Conservation (phyloP, 2,113 vertebrate species). For the Meles meles region DNA sequence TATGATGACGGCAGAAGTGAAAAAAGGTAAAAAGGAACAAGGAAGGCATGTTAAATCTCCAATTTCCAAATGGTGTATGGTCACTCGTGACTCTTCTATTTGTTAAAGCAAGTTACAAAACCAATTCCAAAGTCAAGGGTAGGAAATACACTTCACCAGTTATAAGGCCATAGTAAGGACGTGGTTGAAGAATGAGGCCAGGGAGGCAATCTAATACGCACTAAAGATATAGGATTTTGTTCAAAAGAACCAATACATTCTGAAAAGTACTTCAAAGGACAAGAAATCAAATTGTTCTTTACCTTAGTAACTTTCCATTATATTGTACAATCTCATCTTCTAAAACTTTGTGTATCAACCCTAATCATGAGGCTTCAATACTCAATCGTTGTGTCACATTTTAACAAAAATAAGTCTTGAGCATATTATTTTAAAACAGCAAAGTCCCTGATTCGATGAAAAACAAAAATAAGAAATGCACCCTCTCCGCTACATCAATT, state of each 20-base stretch:
- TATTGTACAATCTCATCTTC: neutral
- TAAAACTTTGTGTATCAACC: neutral
- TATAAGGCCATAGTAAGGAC: neutral
- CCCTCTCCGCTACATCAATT: neutral
- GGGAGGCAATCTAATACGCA: neutral
- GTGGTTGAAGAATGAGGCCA: neutral
- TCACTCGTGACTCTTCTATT: neutral
- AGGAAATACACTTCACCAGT: neutral
- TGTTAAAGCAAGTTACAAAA: constrained; percentile 20
- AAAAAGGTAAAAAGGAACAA: neutral
- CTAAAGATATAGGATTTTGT: neutral
- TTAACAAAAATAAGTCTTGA: neutral
- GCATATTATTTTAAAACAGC: neutral
- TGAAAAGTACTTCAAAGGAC: neutral
- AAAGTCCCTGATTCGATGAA: neutral
- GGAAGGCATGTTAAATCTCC: neutral
- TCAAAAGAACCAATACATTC: neutral
- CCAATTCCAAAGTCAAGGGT: neutral
- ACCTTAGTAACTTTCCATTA: neutral
- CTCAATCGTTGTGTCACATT: neutral
- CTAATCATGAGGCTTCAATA: neutral
- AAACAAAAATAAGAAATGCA: neutral
- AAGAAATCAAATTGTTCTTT: neutral
- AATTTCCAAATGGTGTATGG: neutral
- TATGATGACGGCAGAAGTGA: neutral